These are phyloP conservation scores for Eupsilia transversa DNA, from an alignment of 2,888 invertebrate genomes.

Conservation along the genomic window DNA sequence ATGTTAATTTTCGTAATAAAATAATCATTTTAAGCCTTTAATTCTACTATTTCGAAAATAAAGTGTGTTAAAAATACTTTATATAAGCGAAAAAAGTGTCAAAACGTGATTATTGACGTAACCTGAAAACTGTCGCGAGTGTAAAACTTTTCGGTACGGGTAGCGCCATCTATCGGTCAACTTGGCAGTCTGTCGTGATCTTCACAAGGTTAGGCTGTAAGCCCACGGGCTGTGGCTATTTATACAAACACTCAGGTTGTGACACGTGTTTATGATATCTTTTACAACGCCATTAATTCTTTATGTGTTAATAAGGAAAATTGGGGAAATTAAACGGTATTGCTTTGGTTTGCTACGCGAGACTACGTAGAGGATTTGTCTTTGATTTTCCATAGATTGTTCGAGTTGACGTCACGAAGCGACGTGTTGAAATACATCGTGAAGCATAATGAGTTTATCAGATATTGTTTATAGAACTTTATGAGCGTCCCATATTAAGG, in stretches of 20 bases:
- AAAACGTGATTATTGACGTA: conserved; percentile 60
- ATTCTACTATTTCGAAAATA: conserved; percentile 30
- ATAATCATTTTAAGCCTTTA: neutral
- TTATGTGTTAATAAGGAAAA: conserved; percentile 46
- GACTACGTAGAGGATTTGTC: conserved; percentile 44
- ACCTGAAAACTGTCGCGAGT: conserved; percentile 70
- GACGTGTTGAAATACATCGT: conserved; percentile 57
- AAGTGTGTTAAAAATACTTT: conserved; percentile 34
- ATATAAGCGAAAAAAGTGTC: conserved; percentile 43
- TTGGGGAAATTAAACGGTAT: conserved; percentile 22
- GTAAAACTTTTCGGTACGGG: conserved; percentile 70
- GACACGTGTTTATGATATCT: conserved; percentile 47
- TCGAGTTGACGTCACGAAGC: conserved; percentile 46
- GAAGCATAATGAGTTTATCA: conserved; percentile 62
- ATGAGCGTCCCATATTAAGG: conserved; percentile 29
- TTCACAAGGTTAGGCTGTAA: conserved; percentile 72
- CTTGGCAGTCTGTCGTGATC: conserved; percentile 77
- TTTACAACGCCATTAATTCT: conserved; percentile 47
- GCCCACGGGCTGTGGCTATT: conserved; percentile 64
- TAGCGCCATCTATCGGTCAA: conserved; percentile 84
- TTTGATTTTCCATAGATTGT: conserved; percentile 55
- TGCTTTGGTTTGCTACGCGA: conserved; percentile 11
- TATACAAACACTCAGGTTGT: conserved; percentile 60
- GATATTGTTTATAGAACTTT: conserved; percentile 62
- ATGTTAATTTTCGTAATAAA: conserved; percentile 15